Conservation (phyloP, 2,113 vertebrate genomes). For the Pteruthius melanotis region DNA sequence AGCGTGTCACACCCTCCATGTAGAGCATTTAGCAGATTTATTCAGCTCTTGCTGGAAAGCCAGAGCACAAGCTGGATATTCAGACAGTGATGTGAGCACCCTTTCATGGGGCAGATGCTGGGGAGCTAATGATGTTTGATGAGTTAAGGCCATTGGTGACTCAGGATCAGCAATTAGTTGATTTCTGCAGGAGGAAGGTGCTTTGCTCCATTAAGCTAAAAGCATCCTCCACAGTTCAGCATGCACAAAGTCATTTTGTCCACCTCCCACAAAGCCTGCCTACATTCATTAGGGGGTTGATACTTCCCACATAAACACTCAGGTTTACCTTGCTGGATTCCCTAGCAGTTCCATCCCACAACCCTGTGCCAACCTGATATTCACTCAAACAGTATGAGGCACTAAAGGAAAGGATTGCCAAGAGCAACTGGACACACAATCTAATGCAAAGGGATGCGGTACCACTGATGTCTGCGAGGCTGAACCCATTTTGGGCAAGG, state of each 20-base stretch:
- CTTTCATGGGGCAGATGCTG: slow-evolving; percentile 39
- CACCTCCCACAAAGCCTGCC: neutral
- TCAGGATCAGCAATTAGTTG: slow-evolving; percentile 61
- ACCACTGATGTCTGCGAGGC: accelerated
- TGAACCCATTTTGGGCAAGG: neutral
- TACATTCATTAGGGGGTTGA: neutral
- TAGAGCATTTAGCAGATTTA: neutral
- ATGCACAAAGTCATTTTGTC: neutral
- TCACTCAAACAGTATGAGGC: neutral
- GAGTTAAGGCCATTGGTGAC: slow-evolving; percentile 57
- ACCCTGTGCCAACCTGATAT: neutral
- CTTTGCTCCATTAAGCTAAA: slow-evolving; percentile 69
- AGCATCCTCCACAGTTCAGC: slow-evolving; percentile 40
- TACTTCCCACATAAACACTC: neutral
- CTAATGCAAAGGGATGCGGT: neutral
- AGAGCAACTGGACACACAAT: accelerated
- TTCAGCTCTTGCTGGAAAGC: slow-evolving; percentile 22
- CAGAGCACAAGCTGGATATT: slow-evolving; percentile 34
- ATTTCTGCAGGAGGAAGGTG: slow-evolving; percentile 58
- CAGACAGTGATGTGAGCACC: neutral
- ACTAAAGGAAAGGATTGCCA: neutral
- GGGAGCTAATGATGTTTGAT: slow-evolving; percentile 50
- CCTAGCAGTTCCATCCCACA: neutral
- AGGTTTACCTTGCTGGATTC: neutral
- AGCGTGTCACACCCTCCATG: neutral